Evolutionary conservation across 2,113 vertebrate genomes (phyloP), one percentile per base, ranked within the genome.

Genomic region (Leptocoma aspasia): DNA sequence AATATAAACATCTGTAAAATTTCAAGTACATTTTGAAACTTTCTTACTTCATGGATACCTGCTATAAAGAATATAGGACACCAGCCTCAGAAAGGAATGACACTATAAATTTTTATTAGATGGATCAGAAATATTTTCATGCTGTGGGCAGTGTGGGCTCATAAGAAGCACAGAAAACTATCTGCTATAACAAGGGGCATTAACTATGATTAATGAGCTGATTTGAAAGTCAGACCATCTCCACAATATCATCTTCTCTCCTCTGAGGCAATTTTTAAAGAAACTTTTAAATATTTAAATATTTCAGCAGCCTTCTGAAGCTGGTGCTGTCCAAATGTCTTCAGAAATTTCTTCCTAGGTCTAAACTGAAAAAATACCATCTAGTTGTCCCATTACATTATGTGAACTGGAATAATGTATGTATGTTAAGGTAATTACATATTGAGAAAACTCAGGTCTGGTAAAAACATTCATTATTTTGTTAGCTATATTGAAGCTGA

Each of bases 141-240:
- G 93, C 90, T 90, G 81, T 93, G 90, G 94, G 92, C 95, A 94
- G 86, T 77, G 70, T 77, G 54, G 1, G 66, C 94, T 95, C 92
- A 81, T 92, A 90, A 95, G 93, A 94, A 91, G 66, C 30, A 83
- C 60, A 78, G 76, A 91, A 93, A 82, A 80, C 83, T 96, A 64
- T 92, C 94, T 90, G 64, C 91, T 94, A 19, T 96, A 97, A 92
- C 94, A 95, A 96, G 89, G 86, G 65, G 89, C 88, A 96, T 97
- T 97, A 97, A 94, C 77, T 87, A 87, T 97, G 95, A 96, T 94
- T 96, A 97, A 96, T 96, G 94, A 97, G 73, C 69, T 70, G 54
- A 80, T 97, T 94, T 94, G 83, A 96, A 97, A 96, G 95, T 96
- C 96, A 97, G 57, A 85, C 30, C 57, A 53, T 91, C 90, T 94